Evolutionary conservation across 2,113 vertebrate genomes (phyloP), one percentile per base, ranked within the genome.

Genomic region (Pipra filicauda): DNA sequence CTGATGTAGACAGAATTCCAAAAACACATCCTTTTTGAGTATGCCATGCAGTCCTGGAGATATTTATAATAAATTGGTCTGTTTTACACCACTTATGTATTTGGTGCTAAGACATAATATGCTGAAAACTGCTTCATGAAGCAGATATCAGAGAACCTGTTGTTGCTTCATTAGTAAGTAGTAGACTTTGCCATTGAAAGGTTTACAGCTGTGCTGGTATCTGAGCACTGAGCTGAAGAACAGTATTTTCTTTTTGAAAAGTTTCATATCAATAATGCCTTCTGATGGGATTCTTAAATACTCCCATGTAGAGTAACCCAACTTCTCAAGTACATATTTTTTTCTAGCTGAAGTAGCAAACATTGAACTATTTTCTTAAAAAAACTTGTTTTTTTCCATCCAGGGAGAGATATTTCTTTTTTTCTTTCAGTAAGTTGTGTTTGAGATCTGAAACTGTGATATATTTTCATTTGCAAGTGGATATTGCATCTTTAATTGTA

Each of bases 381-480:
- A 71, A 80, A 71, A 33, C 41, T 49, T 85, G 24, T 10, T 77
- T 51, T 71, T 70, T 96, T 93, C 89, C 79, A 43, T 58, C 59
- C 66, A 72, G 23, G 48, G 51, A 73, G 76, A 14, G 62, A 54
- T 12, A 24, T 24, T 49, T 69, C 39, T 58, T 80, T 48, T 83
- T 81, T 88, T 78, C 73, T 95, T 49, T 86, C 55, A 76, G 27
- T 58, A 61, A 67, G 55, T 88, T 96, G 82, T 77, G 92, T 94
- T 95, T 95, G 78, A 96, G 92, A 89, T 94, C 71, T 92, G 87
- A 95, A 91, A 90, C 65, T 55, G 44, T 5, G 79, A 91, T 92
- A 89, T 92, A 64, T 96, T 97, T 97, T 97, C 73, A 41, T 83
- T 97, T 96, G 89, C 79, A 93, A 94, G 85, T 95, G 93, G 80